Evolutionary conservation across 1,140 invertebrate genomes (phyloP).

Genomic region (Bemisia tabaci): DNA sequence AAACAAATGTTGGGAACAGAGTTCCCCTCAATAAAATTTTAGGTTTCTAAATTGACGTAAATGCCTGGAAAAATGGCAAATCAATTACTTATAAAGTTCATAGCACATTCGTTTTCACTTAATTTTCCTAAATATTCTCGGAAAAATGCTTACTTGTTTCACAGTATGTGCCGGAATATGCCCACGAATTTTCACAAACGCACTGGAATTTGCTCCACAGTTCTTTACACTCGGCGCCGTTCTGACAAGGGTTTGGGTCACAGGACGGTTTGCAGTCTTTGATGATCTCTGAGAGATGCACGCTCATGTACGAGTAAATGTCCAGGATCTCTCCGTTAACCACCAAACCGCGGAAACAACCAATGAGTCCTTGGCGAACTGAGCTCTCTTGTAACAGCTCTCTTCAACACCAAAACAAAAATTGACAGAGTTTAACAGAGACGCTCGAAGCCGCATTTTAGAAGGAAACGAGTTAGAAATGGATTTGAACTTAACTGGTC

Average conservation of each 20-base stretch:
- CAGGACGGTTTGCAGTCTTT: conserved; percentile 87
- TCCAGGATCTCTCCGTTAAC: conserved; percentile 82
- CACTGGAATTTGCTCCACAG: conserved; percentile 85
- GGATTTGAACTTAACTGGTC: too few relatives aligned
- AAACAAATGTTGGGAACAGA: too few relatives aligned
- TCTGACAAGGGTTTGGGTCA: conserved; percentile 83
- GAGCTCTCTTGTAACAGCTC: conserved; percentile 60
- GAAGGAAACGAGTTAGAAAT: too few relatives aligned
- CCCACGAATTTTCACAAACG: conserved; percentile 78
- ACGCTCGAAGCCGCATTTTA: too few relatives aligned
- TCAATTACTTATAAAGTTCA: too few relatives aligned
- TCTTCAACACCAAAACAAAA: conserved; percentile 35
- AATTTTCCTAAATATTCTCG: too few relatives aligned
- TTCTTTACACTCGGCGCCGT: conserved; percentile 79
- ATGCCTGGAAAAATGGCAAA: too few relatives aligned
- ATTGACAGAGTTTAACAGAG: background rate
- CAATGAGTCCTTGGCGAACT: conserved; percentile 75
- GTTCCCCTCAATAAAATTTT: too few relatives aligned
- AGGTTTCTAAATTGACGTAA: too few relatives aligned
- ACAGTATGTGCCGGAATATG: conserved; percentile 74
- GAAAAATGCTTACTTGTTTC: conserved; percentile 83
- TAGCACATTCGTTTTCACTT: too few relatives aligned
- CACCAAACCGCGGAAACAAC: conserved; percentile 80
- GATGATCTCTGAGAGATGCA: conserved; percentile 76
- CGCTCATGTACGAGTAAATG: conserved; percentile 86